Evolutionary conservation across 2,113 vertebrate species (phyloP), one percentile per base, ranked within the genome.

Genomic region (Andinoacara biseriatus): DNA sequence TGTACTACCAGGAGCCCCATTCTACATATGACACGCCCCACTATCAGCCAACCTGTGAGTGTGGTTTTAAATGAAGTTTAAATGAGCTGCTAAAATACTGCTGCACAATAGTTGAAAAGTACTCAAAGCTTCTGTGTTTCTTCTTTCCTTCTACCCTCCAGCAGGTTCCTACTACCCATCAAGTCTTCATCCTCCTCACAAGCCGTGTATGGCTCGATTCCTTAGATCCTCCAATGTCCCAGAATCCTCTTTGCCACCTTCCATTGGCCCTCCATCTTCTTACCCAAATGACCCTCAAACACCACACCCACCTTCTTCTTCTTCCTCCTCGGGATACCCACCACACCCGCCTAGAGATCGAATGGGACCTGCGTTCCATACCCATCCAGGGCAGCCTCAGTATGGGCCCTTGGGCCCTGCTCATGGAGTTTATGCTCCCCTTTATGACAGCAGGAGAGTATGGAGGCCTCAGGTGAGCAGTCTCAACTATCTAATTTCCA

Each of bases 401-500:
- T 98, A 97, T 7, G 94, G 97, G 57, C 96, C 96, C 4, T 95
- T 98, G 89, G 95, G 96, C 33, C 95, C 97, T 1, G 94, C 96
- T 81, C 97, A 97, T 78, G 96, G 97, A 80, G 96, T 98, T 94
- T 99, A 98, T 15, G 96, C 98, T 69, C 98, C 98, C 0, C 97
- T 98, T 35, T 99, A 98, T 0, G 98, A 99, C 96, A 99, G 97
- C 95, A 95, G 97, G 91, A 96, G 97, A 89, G 97, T 97, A 83
- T 99, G 98, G 98, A 96, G 98, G 86, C 98, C 98, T 9, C 96
- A 95, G 92, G 94, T 95, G 38, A 90, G 80, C n/a, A 35, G 10
- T 62, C 15, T 57, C 20, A 1, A 33, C 58, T 3, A 14, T 52
- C 33, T 29, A 7, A 14, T 17, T 3, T 6, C 20, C 14, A 4